These are phyloP conservation scores for Thamnophis elegans DNA, from an alignment of 2,797 vertebrate genomes.

Conservation along the genomic window DNA sequence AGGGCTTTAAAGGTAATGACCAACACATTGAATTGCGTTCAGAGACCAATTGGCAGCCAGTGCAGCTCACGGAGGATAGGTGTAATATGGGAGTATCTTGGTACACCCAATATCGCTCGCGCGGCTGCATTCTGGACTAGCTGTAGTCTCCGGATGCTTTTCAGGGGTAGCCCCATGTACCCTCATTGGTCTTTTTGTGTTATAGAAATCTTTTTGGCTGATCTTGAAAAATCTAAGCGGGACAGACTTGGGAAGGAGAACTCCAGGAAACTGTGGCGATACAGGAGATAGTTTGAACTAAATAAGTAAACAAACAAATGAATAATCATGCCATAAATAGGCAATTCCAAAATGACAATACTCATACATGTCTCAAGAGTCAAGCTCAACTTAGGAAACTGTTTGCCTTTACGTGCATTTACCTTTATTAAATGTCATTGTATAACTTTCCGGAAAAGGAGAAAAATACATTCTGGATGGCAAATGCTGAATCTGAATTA, in stretches of 20 bases:
- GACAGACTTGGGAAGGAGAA: not conserved
- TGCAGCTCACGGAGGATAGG: too few relatives aligned
- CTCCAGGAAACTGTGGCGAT: not conserved
- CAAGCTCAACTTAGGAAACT: not conserved
- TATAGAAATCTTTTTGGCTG: not conserved
- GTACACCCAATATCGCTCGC: too few relatives aligned
- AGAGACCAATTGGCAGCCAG: too few relatives aligned
- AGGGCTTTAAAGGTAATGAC: too few relatives aligned
- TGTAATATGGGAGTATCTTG: too few relatives aligned
- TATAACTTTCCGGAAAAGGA: not conserved
- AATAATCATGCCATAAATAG: not conserved
- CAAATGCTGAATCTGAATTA: not conserved
- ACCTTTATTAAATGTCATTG: not conserved
- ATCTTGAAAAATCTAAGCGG: not conserved
- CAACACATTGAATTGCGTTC: too few relatives aligned
- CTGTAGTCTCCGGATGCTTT: too few relatives aligned
- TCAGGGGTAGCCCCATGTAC: too few relatives aligned
- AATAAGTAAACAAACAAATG: not conserved
- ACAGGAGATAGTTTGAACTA: not conserved
- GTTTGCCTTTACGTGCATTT: not conserved
- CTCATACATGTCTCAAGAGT: not conserved
- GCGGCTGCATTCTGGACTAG: too few relatives aligned
- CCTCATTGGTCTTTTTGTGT: not conserved
- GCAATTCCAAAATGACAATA: not conserved
- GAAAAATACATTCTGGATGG: not conserved